Percentiles rank a stretch among this genome's conserved stretches.
These are phyloP conservation scores for Nomada hirtipes DNA, from an alignment of 2,888 invertebrate species.

Conservation along the genomic window DNA sequence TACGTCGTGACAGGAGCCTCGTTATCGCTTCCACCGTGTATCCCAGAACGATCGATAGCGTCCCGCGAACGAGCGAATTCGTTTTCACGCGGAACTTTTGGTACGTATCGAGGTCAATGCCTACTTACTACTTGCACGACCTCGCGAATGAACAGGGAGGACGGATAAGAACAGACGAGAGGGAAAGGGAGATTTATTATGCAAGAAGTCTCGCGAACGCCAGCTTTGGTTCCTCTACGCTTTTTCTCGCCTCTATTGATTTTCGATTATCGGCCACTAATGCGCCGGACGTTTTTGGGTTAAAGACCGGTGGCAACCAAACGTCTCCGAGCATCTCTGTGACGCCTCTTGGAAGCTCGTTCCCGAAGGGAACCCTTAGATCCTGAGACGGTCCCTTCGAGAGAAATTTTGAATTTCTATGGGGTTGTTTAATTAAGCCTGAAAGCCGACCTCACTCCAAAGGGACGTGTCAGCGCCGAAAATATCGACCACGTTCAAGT, in stretches of 20 bases:
- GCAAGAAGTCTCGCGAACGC: slow-evolving; percentile 53
- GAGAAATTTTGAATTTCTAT: slow-evolving; percentile 45
- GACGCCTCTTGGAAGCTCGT: slow-evolving; percentile 10
- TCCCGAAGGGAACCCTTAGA: slow-evolving; percentile 28
- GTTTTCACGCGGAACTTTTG: slow-evolving; percentile 39
- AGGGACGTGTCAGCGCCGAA: slow-evolving; percentile 4
- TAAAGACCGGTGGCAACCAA: slow-evolving; percentile 61
- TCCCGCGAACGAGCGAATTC: slow-evolving; percentile 38
- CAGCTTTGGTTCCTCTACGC: slow-evolving; percentile 61
- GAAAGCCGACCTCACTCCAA: slow-evolving; percentile 13
- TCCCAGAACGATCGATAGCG: slow-evolving; percentile 15
- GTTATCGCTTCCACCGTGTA: slow-evolving; percentile 24
- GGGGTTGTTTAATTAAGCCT: slow-evolving; percentile 39
- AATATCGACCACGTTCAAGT: slow-evolving; percentile 26
- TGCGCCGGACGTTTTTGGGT: slow-evolving; percentile 71
- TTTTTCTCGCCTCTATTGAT: slow-evolving; percentile 73
- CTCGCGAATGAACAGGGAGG: not conserved
- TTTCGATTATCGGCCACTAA: slow-evolving; percentile 71
- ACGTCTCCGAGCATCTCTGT: slow-evolving; percentile 1
- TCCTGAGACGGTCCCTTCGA: slow-evolving; percentile 31
- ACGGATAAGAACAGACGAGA: not conserved
- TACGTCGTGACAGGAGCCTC: slow-evolving; percentile 1
- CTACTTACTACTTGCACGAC: slow-evolving; percentile 36
- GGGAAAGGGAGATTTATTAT: slow-evolving; percentile 65
- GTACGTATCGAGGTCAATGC: slow-evolving; percentile 38